Evolutionary conservation across 1,140 invertebrate genomes (phyloP), one percentile per base, ranked within the genome.

Genomic region (Trichonephila clavipes): DNA sequence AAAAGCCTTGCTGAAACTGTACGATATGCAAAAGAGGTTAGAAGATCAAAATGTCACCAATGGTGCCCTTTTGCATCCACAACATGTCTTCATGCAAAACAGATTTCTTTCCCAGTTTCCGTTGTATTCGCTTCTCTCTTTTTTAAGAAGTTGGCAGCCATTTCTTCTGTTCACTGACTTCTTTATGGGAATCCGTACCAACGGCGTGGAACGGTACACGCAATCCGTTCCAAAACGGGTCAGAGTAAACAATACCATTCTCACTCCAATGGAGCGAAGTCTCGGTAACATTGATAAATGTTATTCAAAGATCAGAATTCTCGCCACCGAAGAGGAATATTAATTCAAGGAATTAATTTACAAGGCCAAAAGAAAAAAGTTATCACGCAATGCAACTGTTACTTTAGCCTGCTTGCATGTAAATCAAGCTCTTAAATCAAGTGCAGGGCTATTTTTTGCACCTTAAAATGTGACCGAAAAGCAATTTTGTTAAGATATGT

Each of bases 171-270:
- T 51, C 21, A 21, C 21, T 51, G 82, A 59, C 82, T 58, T 83
- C 82, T 85, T 85, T 85, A 85, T 85, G 83, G 19, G n/a, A 14
- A n/a, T 16, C 44, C 10, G 51, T 24, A 61, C 83, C 51, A 85
- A 59, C 83, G 4, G 51, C 83, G 83, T 51, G 83, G 83, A 85
- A 85, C 83, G 59, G 40, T 64, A 87, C 85, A 87, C 85, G 85
- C 85, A 89, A 89, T 58, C 21, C 19, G n/a, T 28, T 44, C 40
- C 24, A 51, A 51, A 19, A 21, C n/a, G 40, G n/a, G 16, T n/a
- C 34, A 58, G 51, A 89, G 64, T 89, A 89, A 89, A 89, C 69
- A 89, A 89, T 89, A 72, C 83, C 83, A 59, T 24, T 58, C 21
- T n/a, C 82, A 16, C 51, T 61, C 28, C 83, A 85, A 59, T 61